phyloP scores from a whole-genome alignment of 2,797 vertebrate species.

The Oryzias dopingdopingensis region DNA sequence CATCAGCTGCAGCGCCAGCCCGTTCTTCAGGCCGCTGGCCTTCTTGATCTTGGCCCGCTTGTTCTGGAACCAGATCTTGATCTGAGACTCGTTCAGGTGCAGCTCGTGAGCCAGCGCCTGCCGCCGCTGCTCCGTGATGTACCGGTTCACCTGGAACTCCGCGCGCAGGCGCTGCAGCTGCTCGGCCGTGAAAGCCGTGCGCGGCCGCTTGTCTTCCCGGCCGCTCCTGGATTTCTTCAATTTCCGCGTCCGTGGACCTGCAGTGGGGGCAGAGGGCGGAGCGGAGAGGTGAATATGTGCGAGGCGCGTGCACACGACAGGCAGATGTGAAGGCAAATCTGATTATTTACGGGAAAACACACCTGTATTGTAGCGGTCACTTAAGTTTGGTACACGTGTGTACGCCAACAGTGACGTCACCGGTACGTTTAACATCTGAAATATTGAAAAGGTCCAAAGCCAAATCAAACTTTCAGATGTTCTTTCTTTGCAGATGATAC shows the following conservation, averaged over 20 bases:
- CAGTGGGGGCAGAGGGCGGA: slow-evolving; percentile 64
- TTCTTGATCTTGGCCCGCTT: slow-evolving; percentile 96
- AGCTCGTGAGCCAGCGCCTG: slow-evolving; percentile 91
- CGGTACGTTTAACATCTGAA: no score
- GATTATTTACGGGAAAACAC: no score
- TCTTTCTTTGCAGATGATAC: no score
- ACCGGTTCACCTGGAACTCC: slow-evolving; percentile 92
- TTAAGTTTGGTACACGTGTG: no score
- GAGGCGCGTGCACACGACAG: no score
- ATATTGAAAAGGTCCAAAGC: no score
- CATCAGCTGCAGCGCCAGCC: slow-evolving; percentile 92
- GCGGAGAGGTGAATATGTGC: slow-evolving; percentile 57
- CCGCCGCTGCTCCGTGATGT: slow-evolving; percentile 91
- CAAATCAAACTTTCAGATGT: no score
- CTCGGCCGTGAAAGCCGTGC: slow-evolving; percentile 93
- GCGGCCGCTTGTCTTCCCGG: slow-evolving; percentile 90
- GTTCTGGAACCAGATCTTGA: slow-evolving; percentile 98
- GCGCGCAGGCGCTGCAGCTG: slow-evolving; percentile 92
- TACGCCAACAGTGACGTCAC: no score
- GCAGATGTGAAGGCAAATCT: no score
- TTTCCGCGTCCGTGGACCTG: slow-evolving; percentile 94
- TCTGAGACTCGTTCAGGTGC: slow-evolving; percentile 92
- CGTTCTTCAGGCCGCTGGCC: slow-evolving; percentile 88
- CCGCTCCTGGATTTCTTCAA: slow-evolving; percentile 92
- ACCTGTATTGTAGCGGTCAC: no score